Conservation (phyloP, 2,888 invertebrate species). For the Scaptomyza reducta region DNA sequence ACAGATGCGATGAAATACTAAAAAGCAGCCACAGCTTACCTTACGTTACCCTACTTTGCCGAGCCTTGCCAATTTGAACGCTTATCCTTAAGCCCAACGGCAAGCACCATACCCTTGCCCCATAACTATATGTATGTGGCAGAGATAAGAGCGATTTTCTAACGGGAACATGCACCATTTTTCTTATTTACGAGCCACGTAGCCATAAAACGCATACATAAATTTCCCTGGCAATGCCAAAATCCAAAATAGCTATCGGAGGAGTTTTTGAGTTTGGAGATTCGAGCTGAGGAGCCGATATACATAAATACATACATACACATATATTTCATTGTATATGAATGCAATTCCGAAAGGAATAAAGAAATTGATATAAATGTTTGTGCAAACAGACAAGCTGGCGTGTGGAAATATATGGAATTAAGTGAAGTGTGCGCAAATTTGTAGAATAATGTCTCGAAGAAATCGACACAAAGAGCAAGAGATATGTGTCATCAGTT, state of each 20-base stretch:
- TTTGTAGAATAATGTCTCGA: conserved; percentile 45
- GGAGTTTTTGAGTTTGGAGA: conserved; percentile 8
- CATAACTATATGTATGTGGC: conserved; percentile 29
- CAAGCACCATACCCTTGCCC: neutral
- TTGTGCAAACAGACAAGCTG: conserved; percentile 49
- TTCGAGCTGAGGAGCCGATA: neutral
- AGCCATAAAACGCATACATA: conserved; percentile 75
- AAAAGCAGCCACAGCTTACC: neutral
- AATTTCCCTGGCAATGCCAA: conserved; percentile 53
- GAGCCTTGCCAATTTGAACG: neutral
- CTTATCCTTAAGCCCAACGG: conserved; percentile 1
- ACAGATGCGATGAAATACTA: conserved; percentile 3
- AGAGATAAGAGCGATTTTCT: conserved; percentile 61
- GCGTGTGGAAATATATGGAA: conserved; percentile 43
- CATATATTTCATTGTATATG: conserved; percentile 14
- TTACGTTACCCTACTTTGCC: neutral
- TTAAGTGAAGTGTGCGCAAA: conserved; percentile 72
- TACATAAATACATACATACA: neutral
- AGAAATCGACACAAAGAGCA: neutral
- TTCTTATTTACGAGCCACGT: conserved; percentile 76
- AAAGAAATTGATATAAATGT: conserved; percentile 78
- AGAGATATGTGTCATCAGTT: conserved; percentile 46
- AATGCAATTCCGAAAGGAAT: conserved; percentile 65
- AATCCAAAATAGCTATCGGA: conserved; percentile 31
- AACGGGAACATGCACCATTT: conserved; percentile 69